Conservation (phyloP, 2,888 invertebrate species). For the Atherix ibis region DNA sequence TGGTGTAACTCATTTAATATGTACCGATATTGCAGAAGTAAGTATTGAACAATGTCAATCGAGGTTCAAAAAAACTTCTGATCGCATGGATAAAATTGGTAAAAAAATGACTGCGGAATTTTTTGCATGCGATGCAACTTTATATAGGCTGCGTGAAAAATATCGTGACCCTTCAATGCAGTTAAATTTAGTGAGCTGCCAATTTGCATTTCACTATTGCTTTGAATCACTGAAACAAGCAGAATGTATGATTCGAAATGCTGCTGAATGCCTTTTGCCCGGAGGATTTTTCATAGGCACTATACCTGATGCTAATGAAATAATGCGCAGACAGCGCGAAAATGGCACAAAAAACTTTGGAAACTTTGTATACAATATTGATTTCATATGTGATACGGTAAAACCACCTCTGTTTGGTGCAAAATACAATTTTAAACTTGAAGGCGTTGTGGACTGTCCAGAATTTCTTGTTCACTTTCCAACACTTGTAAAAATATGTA, state of each 20-base stretch:
- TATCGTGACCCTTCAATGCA: constrained; percentile 61
- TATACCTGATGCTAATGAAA: constrained; percentile 83
- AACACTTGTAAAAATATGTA: constrained; percentile 55
- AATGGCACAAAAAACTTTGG: constrained; percentile 47
- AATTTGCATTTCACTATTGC: constrained; percentile 96
- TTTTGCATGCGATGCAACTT: constrained; percentile 83
- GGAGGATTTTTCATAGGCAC: constrained; percentile 96
- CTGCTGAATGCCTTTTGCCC: constrained; percentile 70
- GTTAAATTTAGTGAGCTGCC: constrained; percentile 87
- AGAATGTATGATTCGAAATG: constrained; percentile 82
- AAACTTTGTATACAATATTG: constrained; percentile 62
- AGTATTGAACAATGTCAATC: constrained; percentile 81
- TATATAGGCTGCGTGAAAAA: constrained; percentile 56
- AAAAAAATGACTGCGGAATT: constrained; percentile 72
- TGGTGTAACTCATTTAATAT: constrained; percentile 64
- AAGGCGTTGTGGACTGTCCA: constrained; percentile 95
- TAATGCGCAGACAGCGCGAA: constrained; percentile 57
- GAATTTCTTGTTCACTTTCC: constrained; percentile 96
- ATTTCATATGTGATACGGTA: constrained; percentile 48
- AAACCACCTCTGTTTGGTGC: constrained; percentile 82
- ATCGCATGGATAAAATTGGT: constrained; percentile 22
- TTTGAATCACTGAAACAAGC: constrained; percentile 83
- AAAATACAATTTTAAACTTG: constrained; percentile 87
- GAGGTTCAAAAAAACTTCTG: constrained; percentile 59
- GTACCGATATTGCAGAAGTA: constrained; percentile 84